Conservation (phyloP, 2,113 vertebrate genomes). For the Clarias batrachus region DNA sequence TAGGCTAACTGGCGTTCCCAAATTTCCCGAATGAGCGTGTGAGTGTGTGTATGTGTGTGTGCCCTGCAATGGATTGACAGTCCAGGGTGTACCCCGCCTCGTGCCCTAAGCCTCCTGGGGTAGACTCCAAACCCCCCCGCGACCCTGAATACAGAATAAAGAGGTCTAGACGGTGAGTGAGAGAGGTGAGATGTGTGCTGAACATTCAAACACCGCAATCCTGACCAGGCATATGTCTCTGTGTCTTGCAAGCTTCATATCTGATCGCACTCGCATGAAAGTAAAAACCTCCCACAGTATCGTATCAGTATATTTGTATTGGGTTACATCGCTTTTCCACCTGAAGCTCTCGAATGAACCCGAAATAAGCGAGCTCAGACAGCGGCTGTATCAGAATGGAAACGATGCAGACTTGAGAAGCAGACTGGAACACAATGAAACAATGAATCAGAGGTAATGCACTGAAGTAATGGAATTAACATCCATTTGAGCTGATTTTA, state of each 20-base stretch:
- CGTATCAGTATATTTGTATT: not conserved
- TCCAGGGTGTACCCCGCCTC: too few relatives aligned
- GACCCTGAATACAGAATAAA: too few relatives aligned
- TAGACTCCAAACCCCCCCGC: too few relatives aligned
- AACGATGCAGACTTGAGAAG: not conserved
- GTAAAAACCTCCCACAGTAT: not conserved
- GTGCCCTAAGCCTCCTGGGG: too few relatives aligned
- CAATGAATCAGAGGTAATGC: not conserved
- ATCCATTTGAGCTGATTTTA: not conserved
- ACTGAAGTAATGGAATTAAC: not conserved
- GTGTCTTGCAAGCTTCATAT: not conserved
- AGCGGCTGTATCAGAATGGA: not conserved
- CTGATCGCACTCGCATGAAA: not conserved
- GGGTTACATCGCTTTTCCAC: not conserved
- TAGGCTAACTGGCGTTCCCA: too few relatives aligned
- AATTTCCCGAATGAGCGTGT: too few relatives aligned
- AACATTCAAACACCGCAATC: not conserved
- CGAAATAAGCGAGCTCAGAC: not conserved
- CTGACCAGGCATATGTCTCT: not conserved
- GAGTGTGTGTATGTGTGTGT: too few relatives aligned
- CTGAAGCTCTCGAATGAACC: not conserved
- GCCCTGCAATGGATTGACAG: too few relatives aligned
- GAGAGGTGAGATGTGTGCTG: too few relatives aligned
- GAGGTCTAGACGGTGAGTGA: too few relatives aligned
- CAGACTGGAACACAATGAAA: not conserved